phyloP scores from a whole-genome alignment of 1,140 invertebrate genomes.

The Drosophila novamexicana region DNA sequence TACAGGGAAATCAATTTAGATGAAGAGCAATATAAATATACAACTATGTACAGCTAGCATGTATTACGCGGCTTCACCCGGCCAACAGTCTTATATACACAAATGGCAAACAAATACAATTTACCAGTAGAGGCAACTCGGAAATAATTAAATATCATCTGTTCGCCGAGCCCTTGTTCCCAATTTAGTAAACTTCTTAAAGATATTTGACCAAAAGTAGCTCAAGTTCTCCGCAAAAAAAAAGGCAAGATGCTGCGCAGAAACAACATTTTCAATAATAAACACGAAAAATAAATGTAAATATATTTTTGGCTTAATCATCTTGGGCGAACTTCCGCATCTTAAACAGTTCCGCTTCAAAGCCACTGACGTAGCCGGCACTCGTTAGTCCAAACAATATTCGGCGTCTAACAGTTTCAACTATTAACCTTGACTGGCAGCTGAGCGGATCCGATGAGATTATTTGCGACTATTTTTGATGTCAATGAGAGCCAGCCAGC shows the following conservation, averaged over 20 bases:
- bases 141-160: neutral
- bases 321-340: conserved; percentile 64
- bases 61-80: too few relatives aligned
- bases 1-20: neutral
- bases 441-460: conserved; percentile 29
- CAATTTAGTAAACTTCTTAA: conserved; percentile 12
- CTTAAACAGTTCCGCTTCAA: conserved; percentile 69
- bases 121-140: neutral
- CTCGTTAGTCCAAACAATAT: conserved; percentile 14
- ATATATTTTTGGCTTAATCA: conserved; percentile 51
- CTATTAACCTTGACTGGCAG: conserved; percentile 73
- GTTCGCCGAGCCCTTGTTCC: conserved; percentile 9
- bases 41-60: neutral
- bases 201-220: conserved; percentile 54
- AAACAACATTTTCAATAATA: conserved; percentile 44
- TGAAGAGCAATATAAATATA: neutral
- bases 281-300: conserved; percentile 2
- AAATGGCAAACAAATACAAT: neutral
- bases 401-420: conserved; percentile 72
- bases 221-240: conserved; percentile 47
- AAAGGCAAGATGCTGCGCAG: conserved; percentile 3
- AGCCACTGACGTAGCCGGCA: conserved; percentile 58
- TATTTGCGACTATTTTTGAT: conserved; percentile 55
- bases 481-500: conserved; percentile 68
- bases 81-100: neutral